These are phyloP conservation scores for Lymantria monacha DNA, from an alignment of 2,888 invertebrate species.

Conservation along the genomic window DNA sequence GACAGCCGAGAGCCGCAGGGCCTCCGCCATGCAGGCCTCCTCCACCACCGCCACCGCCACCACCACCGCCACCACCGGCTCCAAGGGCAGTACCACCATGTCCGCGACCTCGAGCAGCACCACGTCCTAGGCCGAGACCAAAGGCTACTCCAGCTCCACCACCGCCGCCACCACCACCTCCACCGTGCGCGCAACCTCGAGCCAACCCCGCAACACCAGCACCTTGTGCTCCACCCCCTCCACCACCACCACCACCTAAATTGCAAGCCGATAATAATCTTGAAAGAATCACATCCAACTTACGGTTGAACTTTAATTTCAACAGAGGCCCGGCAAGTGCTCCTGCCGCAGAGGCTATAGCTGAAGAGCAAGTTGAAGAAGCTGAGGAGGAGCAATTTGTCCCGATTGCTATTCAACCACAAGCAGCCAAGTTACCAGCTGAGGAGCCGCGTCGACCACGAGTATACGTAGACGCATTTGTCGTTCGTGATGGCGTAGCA, in stretches of 20 bases:
- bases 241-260: slow-evolving; percentile 48
- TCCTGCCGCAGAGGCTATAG: slow-evolving; percentile 22
- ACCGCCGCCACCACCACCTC: slow-evolving; percentile 51
- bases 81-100: slow-evolving; percentile 60
- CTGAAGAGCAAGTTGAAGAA: slow-evolving; percentile 24
- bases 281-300: slow-evolving; percentile 66
- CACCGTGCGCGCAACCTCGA: slow-evolving; percentile 59
- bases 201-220: slow-evolving; percentile 64
- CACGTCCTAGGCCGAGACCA: slow-evolving; percentile 44
- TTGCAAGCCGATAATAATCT: slow-evolving; percentile 50
- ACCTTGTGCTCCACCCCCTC: slow-evolving; percentile 53
- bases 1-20: slow-evolving; percentile 42
- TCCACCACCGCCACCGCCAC: slow-evolving; percentile 30
- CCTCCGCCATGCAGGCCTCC: slow-evolving; percentile 31
- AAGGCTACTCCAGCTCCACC: slow-evolving; percentile 43
- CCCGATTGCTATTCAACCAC: slow-evolving; percentile 60
- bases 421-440: slow-evolving; percentile 63
- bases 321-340: slow-evolving; percentile 52
- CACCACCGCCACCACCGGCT: slow-evolving; percentile 39
- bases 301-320: slow-evolving; percentile 68
- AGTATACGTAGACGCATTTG: slow-evolving; percentile 74
- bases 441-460: slow-evolving; percentile 57
- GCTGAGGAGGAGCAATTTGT: slow-evolving; percentile 35
- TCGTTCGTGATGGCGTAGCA: slow-evolving; percentile 68
- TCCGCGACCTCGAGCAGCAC: slow-evolving; percentile 59